These are phyloP conservation scores for Cricetomys ansorgei DNA, from an alignment of 2,113 vertebrate species.

Conservation along the genomic window DNA sequence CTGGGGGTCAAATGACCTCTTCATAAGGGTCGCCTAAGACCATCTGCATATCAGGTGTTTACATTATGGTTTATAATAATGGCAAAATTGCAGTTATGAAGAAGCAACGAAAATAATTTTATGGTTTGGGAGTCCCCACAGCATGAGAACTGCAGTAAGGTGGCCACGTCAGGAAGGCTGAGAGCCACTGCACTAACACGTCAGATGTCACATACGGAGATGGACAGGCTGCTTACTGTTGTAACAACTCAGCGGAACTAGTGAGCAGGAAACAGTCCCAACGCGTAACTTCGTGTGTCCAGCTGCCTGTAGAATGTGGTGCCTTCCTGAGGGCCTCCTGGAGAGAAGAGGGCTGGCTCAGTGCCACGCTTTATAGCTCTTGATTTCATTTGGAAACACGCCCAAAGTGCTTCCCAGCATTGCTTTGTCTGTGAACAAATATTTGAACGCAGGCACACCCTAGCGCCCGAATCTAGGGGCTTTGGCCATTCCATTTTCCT, in stretches of 20 bases:
- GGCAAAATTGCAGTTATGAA: too few relatives aligned
- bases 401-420: constrained; percentile 46
- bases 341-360: background rate
- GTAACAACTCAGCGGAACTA: background rate
- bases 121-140: too few relatives aligned
- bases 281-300: background rate
- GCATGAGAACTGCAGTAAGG: too few relatives aligned
- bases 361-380: constrained; percentile 53
- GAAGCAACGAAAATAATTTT: too few relatives aligned
- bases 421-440: constrained; percentile 54
- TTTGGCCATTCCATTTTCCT: background rate
- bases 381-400: constrained; percentile 64
- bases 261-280: background rate
- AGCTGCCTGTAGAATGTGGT: background rate
- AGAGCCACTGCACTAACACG: too few relatives aligned
- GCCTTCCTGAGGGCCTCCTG: background rate
- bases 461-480: background rate
- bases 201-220: background rate
- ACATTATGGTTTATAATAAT: too few relatives aligned
- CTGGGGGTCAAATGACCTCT: too few relatives aligned
- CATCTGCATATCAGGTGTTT: too few relatives aligned
- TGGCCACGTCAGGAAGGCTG: too few relatives aligned
- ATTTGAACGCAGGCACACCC: constrained; percentile 61
- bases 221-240: background rate
- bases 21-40: too few relatives aligned